phyloP scores from a whole-genome alignment of 1,140 invertebrate species.

The Nasonia giraulti region DNA sequence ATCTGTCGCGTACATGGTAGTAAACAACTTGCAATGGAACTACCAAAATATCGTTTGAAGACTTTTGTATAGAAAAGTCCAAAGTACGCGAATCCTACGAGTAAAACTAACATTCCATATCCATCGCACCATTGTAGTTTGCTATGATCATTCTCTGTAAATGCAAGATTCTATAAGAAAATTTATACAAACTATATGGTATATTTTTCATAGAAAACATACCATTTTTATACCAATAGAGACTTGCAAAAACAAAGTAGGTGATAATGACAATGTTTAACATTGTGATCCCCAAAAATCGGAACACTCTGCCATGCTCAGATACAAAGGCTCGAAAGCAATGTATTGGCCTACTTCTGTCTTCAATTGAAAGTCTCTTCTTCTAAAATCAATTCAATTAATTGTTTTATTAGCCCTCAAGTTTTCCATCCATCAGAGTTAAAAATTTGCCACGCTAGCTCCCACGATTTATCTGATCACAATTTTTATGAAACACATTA shows the following conservation, averaged over 20 bases:
- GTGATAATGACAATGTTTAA: constrained; percentile 34
- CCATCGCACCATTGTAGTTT: constrained; percentile 79
- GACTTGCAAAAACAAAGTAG: constrained; percentile 42
- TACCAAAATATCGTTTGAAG: constrained; percentile 77
- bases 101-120: constrained; percentile 83
- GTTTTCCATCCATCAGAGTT: not conserved
- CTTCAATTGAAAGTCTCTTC: not conserved
- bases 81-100: constrained; percentile 79
- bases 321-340: constrained; percentile 1
- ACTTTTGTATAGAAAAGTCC: constrained; percentile 80
- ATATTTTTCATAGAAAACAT: not conserved
- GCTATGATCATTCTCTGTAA: constrained; percentile 60
- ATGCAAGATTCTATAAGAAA: not conserved
- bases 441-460: not conserved
- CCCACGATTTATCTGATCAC: not conserved
- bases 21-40: constrained; percentile 59
- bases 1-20: constrained; percentile 33
- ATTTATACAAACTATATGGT: not conserved
- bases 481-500: not conserved
- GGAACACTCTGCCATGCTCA: not conserved
- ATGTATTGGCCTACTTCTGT: not conserved
- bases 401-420: constrained; percentile 23
- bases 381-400: constrained; percentile 28
- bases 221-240: constrained; percentile 36
- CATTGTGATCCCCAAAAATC: not conserved